Percentiles rank a stretch among this genome's conserved stretches.
These are phyloP conservation scores for Petromus typicus DNA, from an alignment of 2,113 vertebrate species.

Conservation along the genomic window DNA sequence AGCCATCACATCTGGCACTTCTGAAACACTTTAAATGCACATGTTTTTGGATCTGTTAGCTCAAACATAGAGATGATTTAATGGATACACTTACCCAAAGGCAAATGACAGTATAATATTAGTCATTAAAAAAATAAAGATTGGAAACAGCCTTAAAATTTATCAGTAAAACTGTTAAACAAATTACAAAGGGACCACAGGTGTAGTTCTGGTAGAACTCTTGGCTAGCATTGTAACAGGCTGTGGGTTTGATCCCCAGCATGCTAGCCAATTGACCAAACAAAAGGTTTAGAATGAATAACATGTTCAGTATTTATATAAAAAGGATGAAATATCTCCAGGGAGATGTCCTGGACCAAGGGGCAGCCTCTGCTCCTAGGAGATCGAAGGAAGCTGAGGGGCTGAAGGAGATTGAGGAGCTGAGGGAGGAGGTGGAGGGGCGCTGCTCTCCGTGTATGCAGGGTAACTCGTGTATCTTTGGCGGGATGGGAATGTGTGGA, in stretches of 20 bases:
- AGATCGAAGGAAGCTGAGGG: neutral
- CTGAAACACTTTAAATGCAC: conserved; percentile 4
- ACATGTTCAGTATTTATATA: neutral
- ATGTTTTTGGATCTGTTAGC: neutral
- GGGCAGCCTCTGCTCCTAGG: neutral
- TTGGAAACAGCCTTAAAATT: neutral
- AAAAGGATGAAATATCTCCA: neutral
- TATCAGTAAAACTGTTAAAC: neutral
- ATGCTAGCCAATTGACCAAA: neutral
- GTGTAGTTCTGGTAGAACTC: neutral
- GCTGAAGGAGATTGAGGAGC: neutral
- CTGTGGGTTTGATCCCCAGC: neutral
- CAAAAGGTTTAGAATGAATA: neutral
- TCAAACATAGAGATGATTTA: conserved; percentile 12
- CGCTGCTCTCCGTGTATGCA: neutral
- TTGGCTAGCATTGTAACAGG: neutral
- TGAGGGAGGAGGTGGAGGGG: neutral
- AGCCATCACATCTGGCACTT: neutral
- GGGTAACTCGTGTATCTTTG: neutral
- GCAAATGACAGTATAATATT: neutral
- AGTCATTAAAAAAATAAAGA: neutral
- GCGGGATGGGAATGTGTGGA: neutral
- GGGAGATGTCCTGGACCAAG: neutral
- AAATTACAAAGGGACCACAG: neutral
- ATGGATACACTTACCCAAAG: neutral